Evolutionary conservation across 2,797 vertebrate genomes (phyloP), one percentile per base, ranked within the genome.

Genomic region (Ciconia nigra): DNA sequence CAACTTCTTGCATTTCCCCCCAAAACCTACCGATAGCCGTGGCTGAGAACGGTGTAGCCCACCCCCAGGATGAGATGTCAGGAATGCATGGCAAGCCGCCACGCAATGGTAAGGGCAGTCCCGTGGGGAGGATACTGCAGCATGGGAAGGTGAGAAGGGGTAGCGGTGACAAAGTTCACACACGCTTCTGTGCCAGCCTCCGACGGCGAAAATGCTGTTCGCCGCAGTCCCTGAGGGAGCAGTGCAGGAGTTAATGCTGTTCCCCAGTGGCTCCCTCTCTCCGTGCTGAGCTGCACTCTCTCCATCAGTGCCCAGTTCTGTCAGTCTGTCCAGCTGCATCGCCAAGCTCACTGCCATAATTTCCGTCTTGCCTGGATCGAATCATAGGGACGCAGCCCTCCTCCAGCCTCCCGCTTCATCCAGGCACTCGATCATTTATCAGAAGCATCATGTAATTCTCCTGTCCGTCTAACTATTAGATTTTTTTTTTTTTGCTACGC

Each of bases 21-120:
- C 1, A 1, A 28, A 29, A 29, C 24, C 12, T 16, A 9, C n/a
- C 4, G 2, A 16, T 14, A 42, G 41, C 46, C 26, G n/a, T 39
- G 49, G 10, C 2, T 6, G 25, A 10, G 17, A 21, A 15, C 1
- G 7, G 16, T 19, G 47, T 6, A 49, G 14, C 19, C 29, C 4
- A 42, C 47, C 54, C 29, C 49, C 16, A 33, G 21, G 35, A 37
- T 8, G 10, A 52, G 67, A 26, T 22, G 15, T 42, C 26, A 26
- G 67, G 67, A 62, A 17, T 5, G 8, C 13, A 6, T 6, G 33
- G 21, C 49, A 54, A 20, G 66, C 15, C 58, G 31, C 49, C 49
- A 16, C 22, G 49, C n/a, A 17, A 28, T 11, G 5, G 1, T 16
- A 19, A 35, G 35, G 24, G 29, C 35, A n/a, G 35, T 31, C 37